Base-by-base conservation (phyloP, 1,140 invertebrate species). In the Brevipalpus yothersi region DNA sequence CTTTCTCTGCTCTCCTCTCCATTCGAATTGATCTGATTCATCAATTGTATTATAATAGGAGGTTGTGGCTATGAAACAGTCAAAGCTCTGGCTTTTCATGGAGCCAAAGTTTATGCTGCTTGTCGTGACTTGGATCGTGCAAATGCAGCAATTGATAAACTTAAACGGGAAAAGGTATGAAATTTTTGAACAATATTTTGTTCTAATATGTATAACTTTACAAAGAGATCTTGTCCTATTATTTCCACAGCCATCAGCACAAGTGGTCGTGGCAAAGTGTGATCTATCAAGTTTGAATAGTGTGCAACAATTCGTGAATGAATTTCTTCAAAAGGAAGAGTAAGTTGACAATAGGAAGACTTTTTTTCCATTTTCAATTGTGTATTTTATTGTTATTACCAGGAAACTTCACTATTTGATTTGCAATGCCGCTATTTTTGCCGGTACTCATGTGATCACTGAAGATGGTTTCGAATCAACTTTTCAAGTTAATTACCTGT, bases 51-150 rank as follows among this genome's bases (percentile, higher is more conserved):
- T n/a, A n/a, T 81, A 4, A 94, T 89, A 73, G 76, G 77, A 66
- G 91, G 91, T 31, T 94, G 95, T 68, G 80, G 91, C 31, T 90
- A 78, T 74, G 90, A 95, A 77, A 95, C 88, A 49, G 87, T 87
- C 0, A 79, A 81, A 66, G 83, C 86, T 1, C 69, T 95, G 54
- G 83, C 84, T 17, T 76, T 83, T 41, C 86, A 91, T 75, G 90
- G 89, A 15, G 90, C 87, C 65, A 78, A 78, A 61, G 80, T 95
- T 1, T 76, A 92, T 47, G 76, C 94, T 67, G 86, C 85, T 8
- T 93, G 89, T 68, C 73, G 87, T 56, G 80, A 84, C 72, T 60
- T 80, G 55, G 70, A 76, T 53, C 74, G 79, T 51, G 80, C 81
- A 1, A 70, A 80, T 62, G 73, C 75, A 62, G 83, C 84, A 10